Evolutionary conservation across 64 coral and sea anemone genomes (phyloP).

Genomic region (Montipora sp.): DNA sequence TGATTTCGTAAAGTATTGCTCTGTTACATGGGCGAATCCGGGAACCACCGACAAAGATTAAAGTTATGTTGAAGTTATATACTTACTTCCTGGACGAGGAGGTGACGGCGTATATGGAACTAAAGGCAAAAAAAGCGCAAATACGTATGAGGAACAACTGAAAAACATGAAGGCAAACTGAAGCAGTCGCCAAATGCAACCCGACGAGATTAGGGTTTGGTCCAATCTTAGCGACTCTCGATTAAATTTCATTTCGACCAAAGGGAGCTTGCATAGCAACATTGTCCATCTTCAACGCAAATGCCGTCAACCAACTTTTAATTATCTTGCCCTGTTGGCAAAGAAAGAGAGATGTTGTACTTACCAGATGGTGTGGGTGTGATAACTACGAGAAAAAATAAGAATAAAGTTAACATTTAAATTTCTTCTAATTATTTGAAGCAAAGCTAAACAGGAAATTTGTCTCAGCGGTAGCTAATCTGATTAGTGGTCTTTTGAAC

Average conservation of each 20-base stretch:
- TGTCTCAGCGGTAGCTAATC: no score
- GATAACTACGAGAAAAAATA: neutral
- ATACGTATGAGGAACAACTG: neutral
- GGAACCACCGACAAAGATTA: no score
- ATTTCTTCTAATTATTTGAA: neutral
- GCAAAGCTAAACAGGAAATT: no score
- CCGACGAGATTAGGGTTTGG: no score
- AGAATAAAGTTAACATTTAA: neutral
- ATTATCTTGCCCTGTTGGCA: neutral
- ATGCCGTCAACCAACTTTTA: neutral
- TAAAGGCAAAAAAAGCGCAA: neutral
- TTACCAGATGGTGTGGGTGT: conserved; percentile 13
- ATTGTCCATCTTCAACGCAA: neutral
- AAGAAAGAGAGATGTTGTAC: neutral
- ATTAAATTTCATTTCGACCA: no score
- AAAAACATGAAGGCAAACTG: neutral
- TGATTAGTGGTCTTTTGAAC: no score
- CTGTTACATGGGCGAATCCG: no score
- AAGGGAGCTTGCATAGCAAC: neutral
- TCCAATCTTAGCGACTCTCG: no score
- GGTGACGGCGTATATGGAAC: neutral
- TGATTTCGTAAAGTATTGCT: no score
- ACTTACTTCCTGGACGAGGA: conserved; percentile 23
- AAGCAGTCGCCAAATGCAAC: neutral
- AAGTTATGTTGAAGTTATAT: neutral